Conservation (phyloP, 1,140 invertebrate genomes). For the Copidosoma floridanum region DNA sequence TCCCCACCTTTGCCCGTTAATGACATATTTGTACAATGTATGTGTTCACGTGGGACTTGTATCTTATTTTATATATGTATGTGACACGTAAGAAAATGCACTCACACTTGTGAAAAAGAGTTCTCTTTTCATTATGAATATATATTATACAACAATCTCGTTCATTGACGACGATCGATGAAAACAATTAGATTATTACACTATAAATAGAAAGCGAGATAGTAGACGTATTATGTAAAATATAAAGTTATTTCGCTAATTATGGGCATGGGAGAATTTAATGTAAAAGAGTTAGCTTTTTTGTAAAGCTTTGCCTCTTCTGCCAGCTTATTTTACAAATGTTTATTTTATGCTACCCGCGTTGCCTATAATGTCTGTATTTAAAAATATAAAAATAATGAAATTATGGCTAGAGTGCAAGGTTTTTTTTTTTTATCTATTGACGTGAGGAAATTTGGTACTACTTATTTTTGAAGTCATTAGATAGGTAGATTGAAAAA, state of each 20-base stretch:
- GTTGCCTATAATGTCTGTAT: too few species aligned
- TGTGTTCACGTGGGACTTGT: conserved; percentile 16
- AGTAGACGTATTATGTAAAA: not conserved
- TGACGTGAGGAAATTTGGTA: conserved; percentile 16
- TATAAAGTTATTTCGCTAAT: conserved; percentile 24
- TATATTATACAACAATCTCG: conserved; percentile 1
- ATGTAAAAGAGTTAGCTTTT: conserved; percentile 19
- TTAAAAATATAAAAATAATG: too few species aligned
- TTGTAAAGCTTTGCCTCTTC: conserved; percentile 14
- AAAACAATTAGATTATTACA: not conserved
- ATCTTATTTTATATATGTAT: too few species aligned
- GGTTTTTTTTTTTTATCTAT: conserved; percentile 18
- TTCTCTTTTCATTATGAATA: conserved; percentile 3
- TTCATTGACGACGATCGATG: not conserved
- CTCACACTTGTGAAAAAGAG: conserved; percentile 2
- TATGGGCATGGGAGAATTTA: conserved; percentile 24
- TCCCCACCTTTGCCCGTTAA: too few species aligned
- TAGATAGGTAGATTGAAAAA: conserved; percentile 21
- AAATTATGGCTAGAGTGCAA: conserved; percentile 6
- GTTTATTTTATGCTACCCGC: too few species aligned
- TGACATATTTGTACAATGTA: too few species aligned
- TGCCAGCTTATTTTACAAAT: conserved; percentile 20
- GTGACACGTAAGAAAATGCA: too few species aligned
- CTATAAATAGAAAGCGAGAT: not conserved
- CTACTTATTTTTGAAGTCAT: conserved; percentile 27